phyloP scores from a whole-genome alignment of 2,888 invertebrate genomes.

The Drosophila buzzatii region DNA sequence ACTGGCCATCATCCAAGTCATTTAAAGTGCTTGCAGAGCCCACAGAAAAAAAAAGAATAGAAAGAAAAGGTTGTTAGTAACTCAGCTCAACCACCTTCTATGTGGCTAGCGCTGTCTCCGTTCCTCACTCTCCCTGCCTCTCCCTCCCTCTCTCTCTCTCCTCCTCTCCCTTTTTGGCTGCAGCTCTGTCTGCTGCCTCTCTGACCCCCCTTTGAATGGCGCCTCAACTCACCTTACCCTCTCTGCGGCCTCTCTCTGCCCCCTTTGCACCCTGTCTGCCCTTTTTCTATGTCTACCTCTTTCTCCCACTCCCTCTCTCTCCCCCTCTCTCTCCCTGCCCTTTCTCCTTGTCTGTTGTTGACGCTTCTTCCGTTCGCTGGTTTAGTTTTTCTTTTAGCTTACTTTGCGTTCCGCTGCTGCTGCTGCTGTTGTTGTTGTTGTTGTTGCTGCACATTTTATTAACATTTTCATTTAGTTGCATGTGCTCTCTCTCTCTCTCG shows the following conservation, averaged over 20 bases:
- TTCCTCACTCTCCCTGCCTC: not conserved
- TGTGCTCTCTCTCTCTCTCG: slow-evolving; percentile 33
- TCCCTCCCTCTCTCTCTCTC: not conserved
- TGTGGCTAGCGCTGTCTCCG: not conserved
- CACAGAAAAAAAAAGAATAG: slow-evolving; percentile 13
- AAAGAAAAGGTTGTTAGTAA: slow-evolving; percentile 50
- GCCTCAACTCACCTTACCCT: not conserved
- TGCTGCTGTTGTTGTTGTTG: slow-evolving; percentile 32
- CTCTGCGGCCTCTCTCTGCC: not conserved
- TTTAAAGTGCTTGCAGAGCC: slow-evolving; percentile 47
- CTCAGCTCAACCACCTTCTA: slow-evolving; percentile 5
- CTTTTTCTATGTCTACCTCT: not conserved
- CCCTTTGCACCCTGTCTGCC: not conserved
- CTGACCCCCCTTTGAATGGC: not conserved
- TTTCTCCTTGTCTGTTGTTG: slow-evolving; percentile 58
- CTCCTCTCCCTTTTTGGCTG: not conserved
- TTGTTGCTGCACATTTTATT: slow-evolving; percentile 70
- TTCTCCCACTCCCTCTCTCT: not conserved
- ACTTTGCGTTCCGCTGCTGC: slow-evolving; percentile 53
- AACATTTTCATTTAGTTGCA: slow-evolving; percentile 77
- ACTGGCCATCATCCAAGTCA: slow-evolving; percentile 67
- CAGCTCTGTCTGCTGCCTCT: not conserved
- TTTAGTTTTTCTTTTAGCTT: slow-evolving; percentile 78
- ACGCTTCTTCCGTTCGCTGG: slow-evolving; percentile 76
- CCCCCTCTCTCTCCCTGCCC: not conserved